These are phyloP conservation scores for Eubasilissa splendida DNA, from an alignment of 2,888 invertebrate genomes.

Conservation along the genomic window DNA sequence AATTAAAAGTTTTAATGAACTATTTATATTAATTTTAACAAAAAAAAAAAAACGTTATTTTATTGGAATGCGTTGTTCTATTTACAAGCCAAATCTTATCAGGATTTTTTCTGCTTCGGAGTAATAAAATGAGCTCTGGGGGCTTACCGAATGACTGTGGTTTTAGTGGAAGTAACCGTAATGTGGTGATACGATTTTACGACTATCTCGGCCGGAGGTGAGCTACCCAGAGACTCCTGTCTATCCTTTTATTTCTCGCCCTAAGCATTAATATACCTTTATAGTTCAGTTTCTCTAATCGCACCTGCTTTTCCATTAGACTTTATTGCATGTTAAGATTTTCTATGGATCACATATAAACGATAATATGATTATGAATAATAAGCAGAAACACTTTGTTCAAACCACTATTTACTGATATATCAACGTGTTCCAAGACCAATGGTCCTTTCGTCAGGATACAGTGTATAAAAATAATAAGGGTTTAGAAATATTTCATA, in stretches of 20 bases:
- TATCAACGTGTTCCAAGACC: no score
- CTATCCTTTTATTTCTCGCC: constrained; percentile 40
- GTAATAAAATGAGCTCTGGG: constrained; percentile 16
- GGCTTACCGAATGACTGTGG: constrained; percentile 18
- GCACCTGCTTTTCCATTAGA: constrained; percentile 50
- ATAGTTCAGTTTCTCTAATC: constrained; percentile 45
- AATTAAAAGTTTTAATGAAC: no score
- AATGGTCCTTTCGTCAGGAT: no score
- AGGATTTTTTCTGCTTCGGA: not conserved
- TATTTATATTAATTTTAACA: no score
- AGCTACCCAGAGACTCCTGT: constrained; percentile 2
- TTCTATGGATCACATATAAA: constrained; percentile 38
- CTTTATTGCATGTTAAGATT: constrained; percentile 44
- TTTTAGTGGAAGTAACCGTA: constrained; percentile 27
- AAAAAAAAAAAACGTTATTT: no score
- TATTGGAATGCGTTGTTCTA: no score
- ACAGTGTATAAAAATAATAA: no score
- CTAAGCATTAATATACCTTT: constrained; percentile 40
- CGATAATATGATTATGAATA: constrained; percentile 10
- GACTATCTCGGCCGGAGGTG: constrained; percentile 21
- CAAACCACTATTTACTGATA: no score
- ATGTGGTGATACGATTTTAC: constrained; percentile 42
- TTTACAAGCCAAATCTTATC: no score
- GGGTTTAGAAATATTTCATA: no score
- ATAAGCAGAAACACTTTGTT: no score